Evolutionary conservation across 2,888 invertebrate species (phyloP), one percentile per base, ranked within the genome.

Genomic region (Xanthia icteritia): DNA sequence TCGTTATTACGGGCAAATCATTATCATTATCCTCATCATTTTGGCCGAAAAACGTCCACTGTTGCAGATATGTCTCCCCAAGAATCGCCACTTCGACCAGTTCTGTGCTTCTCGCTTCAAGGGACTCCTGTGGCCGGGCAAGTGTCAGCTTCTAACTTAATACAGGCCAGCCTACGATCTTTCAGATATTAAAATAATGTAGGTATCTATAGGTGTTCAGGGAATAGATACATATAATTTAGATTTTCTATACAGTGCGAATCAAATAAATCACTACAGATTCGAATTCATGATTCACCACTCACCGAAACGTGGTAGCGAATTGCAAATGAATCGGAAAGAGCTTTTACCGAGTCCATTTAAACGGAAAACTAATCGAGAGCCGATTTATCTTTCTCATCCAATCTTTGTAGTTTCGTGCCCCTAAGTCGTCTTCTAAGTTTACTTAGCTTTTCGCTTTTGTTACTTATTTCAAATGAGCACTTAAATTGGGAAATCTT

Each of bases 241-340:
- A 15, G 6, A 36, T 17, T 54, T 67, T 48, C 42, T 51, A 48
- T 36, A 65, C 42, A 64, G 4, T 61, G 31, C 23, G 0, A 39
- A 74, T n/a, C 60, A 80, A 51, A 65, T 20, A 68, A 71, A 68
- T 45, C 15, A 69, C 31, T 74, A 64, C 36, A 76, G 60, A 77
- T 69, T 74, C 11, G 31, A 63, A 67, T 73, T 17, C 48, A 76
- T 23, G 48, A 64, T 66, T 79, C 74, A 73, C 68, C 39, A 56
- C 79, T 75, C n/a, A 58, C 13, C 20, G 36, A 48, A 39, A 48
- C 9, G 51, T 63, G 39, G 42, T 31, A 75, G 23, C 54, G 83
- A 73, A 83, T 85, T 70, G 76, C 74, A 86, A 85, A 86, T 86
- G 83, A 86, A n/a, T 77, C 76, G 81, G 81, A 85, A 81, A 84